Conservation (phyloP, 2,113 vertebrate species). For the Oreochromis niloticus region DNA sequence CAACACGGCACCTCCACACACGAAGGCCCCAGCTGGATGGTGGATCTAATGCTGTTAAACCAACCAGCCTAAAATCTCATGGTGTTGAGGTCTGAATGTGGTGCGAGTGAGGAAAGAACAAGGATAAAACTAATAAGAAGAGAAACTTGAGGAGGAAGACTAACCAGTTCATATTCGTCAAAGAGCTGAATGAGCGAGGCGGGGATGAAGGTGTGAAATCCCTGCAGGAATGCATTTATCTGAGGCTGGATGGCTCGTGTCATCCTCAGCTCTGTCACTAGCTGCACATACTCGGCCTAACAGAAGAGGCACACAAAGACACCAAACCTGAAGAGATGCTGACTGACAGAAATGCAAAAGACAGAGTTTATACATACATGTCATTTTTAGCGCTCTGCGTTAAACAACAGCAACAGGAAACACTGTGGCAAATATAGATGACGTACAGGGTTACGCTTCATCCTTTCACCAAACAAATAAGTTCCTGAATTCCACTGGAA, state of each 20-base stretch:
- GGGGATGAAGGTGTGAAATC: conserved; percentile 97
- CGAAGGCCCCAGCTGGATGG: not conserved
- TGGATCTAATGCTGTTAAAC: not conserved
- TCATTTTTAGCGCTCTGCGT: not conserved
- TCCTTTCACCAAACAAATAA: not conserved
- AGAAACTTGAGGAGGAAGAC: conserved; percentile 31
- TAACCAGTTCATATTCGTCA: conserved; percentile 97
- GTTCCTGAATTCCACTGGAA: not conserved
- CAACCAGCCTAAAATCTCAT: not conserved
- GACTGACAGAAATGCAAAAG: not conserved
- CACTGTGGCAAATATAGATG: not conserved
- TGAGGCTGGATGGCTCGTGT: conserved; percentile 98
- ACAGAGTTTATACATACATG: not conserved
- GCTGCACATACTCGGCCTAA: conserved; percentile 97
- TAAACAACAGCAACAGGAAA: not conserved
- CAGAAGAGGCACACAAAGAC: not conserved
- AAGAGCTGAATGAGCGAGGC: conserved; percentile 96
- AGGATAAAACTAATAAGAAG: not conserved
- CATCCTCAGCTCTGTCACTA: conserved; percentile 98
- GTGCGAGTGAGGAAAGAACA: not conserved
- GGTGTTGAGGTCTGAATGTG: not conserved
- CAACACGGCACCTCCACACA: not conserved
- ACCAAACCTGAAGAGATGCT: not conserved
- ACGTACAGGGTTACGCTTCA: not conserved
- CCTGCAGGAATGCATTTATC: conserved; percentile 95